Evolutionary conservation across 2,113 vertebrate genomes (phyloP).

Genomic region (Tychaedon coryphoeus): DNA sequence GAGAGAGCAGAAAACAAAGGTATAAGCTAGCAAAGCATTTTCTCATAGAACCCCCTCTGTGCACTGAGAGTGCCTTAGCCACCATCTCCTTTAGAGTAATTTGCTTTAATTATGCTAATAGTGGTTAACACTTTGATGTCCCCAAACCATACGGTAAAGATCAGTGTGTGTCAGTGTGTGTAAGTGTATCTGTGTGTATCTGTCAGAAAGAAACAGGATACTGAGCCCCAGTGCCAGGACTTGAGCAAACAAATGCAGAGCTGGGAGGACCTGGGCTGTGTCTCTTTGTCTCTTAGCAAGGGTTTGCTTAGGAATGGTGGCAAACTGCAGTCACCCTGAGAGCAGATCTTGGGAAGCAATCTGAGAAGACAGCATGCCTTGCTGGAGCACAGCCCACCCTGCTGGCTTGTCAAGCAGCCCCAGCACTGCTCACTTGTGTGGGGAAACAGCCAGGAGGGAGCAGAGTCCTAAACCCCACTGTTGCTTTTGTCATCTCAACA

Average conservation of each 20-base stretch:
- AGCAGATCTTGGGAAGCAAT: not conserved
- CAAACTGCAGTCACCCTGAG: not conserved
- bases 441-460: not conserved
- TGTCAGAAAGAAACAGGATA: not conserved
- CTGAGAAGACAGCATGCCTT: not conserved
- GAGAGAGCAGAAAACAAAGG: not conserved
- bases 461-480: not conserved
- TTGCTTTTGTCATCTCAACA: not conserved
- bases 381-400: not conserved
- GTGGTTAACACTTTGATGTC: not conserved
- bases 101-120: not conserved
- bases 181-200: not conserved
- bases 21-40: not conserved
- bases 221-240: not conserved
- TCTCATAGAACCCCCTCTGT: not conserved
- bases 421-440: not conserved
- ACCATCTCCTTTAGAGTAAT: not conserved
- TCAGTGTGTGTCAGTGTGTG: not conserved
- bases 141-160: not conserved
- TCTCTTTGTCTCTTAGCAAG: not conserved
- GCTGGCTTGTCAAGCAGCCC: not conserved
- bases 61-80: not conserved
- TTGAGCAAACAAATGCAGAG: not conserved
- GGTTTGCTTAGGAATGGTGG: not conserved
- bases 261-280: not conserved